A percentile compares a stretch with the other conserved stretches of the same genome.
These are phyloP conservation scores for Sminthurides bifidus DNA, from an alignment of 1,140 invertebrate species.

Conservation along the genomic window DNA sequence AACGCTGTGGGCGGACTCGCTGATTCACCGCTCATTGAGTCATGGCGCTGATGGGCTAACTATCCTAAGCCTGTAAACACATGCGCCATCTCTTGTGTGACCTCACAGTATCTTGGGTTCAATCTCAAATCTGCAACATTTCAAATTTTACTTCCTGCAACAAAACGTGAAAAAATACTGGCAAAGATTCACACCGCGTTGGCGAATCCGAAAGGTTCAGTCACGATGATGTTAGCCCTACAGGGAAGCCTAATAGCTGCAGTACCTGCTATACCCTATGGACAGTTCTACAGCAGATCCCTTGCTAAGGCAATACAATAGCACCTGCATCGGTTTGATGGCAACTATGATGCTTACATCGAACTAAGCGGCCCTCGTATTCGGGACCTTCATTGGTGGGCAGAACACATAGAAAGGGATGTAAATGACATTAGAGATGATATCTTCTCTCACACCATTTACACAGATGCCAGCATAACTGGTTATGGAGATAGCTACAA, in stretches of 20 bases:
- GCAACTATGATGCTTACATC: neutral
- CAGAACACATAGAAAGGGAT: neutral
- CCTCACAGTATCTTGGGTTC: neutral
- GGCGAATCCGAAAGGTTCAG: neutral
- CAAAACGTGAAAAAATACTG: neutral
- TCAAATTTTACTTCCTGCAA: neutral
- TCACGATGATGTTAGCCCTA: neutral
- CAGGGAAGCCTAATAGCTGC: neutral
- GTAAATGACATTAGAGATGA: neutral
- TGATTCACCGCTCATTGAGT: no score
- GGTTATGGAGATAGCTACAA: conserved; percentile 11
- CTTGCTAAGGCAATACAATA: conserved; percentile 7
- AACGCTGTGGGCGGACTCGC: no score
- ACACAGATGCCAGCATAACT: conserved; percentile 3
- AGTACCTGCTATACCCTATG: neutral
- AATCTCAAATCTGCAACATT: neutral
- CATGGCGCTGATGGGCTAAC: no score
- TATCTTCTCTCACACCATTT: neutral
- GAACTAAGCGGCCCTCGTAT: no score
- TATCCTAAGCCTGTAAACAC: no score
- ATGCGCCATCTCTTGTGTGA: no score
- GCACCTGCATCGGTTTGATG: neutral
- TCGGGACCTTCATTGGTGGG: neutral
- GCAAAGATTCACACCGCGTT: neutral
- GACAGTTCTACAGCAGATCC: conserved; percentile 2